Conservation (phyloP, 2,888 invertebrate species). For the Keiferia lycopersicella region DNA sequence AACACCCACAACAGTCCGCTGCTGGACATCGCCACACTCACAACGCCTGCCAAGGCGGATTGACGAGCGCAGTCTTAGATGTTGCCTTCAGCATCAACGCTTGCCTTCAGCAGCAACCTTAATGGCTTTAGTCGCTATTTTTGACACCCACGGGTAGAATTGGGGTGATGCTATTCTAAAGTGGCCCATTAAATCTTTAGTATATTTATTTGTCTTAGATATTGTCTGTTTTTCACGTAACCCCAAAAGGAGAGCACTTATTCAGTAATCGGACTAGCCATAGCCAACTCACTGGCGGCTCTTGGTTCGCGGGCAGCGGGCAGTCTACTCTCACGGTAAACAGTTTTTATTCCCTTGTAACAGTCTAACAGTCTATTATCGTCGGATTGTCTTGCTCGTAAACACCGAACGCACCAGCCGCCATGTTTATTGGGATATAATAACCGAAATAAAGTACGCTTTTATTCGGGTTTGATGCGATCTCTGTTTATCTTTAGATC, state of each 20-base stretch:
- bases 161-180: too few relatives aligned
- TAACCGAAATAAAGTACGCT: conserved; percentile 69
- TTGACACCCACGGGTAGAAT: too few relatives aligned
- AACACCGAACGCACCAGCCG: conserved; percentile 36
- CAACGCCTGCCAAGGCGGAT: too few relatives aligned
- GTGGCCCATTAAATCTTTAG: too few relatives aligned
- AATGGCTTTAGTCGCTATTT: too few relatives aligned
- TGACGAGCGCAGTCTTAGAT: too few relatives aligned
- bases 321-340: conserved; percentile 53
- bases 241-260: conserved; percentile 4
- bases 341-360: conserved; percentile 62
- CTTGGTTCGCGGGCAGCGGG: neutral
- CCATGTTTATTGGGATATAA: conserved; percentile 69
- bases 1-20: too few relatives aligned
- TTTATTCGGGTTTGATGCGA: conserved; percentile 67
- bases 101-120: too few relatives aligned
- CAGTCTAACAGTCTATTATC: conserved; percentile 62
- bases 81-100: too few relatives aligned
- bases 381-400: conserved; percentile 58
- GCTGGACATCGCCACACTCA: too few relatives aligned
- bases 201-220: too few relatives aligned
- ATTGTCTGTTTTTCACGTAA: neutral
- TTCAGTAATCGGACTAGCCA: conserved; percentile 1
- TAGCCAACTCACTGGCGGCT: neutral
- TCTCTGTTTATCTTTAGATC: conserved; percentile 68